Percentiles rank a stretch among this genome's conserved stretches.
Conservation (phyloP, 2,888 invertebrate species). For the Conomelus anceps region DNA sequence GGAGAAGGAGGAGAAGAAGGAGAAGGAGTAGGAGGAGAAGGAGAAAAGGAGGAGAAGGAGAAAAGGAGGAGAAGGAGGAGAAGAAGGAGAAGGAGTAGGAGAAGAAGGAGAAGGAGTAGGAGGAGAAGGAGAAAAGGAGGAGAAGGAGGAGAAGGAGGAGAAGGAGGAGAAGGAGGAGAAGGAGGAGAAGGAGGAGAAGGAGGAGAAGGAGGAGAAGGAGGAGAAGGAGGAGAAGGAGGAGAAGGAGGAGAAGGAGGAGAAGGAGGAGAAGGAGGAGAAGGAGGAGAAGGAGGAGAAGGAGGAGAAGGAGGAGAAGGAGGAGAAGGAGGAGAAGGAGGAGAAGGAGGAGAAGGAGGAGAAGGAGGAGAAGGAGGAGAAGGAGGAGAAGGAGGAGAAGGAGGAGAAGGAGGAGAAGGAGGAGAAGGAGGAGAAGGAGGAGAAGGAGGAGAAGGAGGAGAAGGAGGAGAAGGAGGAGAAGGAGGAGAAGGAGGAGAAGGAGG, state of each 20-base stretch:
- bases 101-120: not conserved
- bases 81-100: not conserved
- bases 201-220: not conserved
- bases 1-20: too few species aligned
- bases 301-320: not conserved
- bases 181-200: not conserved
- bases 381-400: not conserved
- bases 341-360: not conserved
- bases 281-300: not conserved
- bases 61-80: not conserved
- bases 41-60: not conserved
- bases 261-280: not conserved
- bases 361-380: not conserved
- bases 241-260: not conserved
- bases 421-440: not conserved
- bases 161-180: not conserved
- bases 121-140: not conserved
- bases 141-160: not conserved
- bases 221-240: not conserved
- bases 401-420: not conserved
- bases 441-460: not conserved
- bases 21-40: too few species aligned
- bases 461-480: too few species aligned
- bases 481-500: not conserved
- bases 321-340: not conserved